Evolutionary conservation across 1,140 invertebrate species (phyloP).

Genomic region (Microvelia longipes): DNA sequence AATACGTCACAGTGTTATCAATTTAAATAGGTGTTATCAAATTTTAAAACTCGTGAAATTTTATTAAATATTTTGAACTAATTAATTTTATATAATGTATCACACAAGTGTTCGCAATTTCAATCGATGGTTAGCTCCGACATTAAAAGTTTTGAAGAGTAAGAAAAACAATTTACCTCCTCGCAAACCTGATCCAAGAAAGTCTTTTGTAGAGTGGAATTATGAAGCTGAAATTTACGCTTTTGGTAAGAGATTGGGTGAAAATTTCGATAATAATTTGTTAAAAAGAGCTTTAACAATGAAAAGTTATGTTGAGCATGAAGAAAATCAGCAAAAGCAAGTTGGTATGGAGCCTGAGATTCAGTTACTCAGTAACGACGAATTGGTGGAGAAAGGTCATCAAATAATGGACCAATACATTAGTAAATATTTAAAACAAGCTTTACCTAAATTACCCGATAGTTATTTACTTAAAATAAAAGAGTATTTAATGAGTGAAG

Average conservation of each 20-base stretch:
- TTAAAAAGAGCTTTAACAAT: slow-evolving; percentile 64
- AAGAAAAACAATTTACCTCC: slow-evolving; percentile 30
- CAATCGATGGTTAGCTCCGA: slow-evolving; percentile 39
- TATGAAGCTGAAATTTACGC: slow-evolving; percentile 74
- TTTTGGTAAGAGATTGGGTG: slow-evolving; percentile 70
- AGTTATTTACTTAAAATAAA: slow-evolving; percentile 47
- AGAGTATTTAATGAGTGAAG: slow-evolving; percentile 47
- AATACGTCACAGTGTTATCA: too few relatives aligned
- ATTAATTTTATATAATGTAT: too few relatives aligned
- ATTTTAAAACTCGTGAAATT: too few relatives aligned
- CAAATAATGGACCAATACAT: slow-evolving; percentile 40
- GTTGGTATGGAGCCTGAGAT: slow-evolving; percentile 47
- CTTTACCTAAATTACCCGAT: slow-evolving; percentile 53
- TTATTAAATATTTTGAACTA: too few relatives aligned
- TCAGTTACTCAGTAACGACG: slow-evolving; percentile 46
- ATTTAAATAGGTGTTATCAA: too few relatives aligned
- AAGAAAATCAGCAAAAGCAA: slow-evolving; percentile 47
- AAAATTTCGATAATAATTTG: slow-evolving; percentile 54
- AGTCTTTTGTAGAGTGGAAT: slow-evolving; percentile 66
- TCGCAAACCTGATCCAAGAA: slow-evolving; percentile 33
- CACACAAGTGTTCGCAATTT: slow-evolving; percentile 10
- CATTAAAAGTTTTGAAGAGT: slow-evolving; percentile 31
- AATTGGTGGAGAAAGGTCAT: slow-evolving; percentile 49
- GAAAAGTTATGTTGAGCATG: slow-evolving; percentile 56
- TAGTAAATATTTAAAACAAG: slow-evolving; percentile 39